These are phyloP conservation scores for Scopus umbretta DNA, from an alignment of 2,113 vertebrate species.

Conservation along the genomic window DNA sequence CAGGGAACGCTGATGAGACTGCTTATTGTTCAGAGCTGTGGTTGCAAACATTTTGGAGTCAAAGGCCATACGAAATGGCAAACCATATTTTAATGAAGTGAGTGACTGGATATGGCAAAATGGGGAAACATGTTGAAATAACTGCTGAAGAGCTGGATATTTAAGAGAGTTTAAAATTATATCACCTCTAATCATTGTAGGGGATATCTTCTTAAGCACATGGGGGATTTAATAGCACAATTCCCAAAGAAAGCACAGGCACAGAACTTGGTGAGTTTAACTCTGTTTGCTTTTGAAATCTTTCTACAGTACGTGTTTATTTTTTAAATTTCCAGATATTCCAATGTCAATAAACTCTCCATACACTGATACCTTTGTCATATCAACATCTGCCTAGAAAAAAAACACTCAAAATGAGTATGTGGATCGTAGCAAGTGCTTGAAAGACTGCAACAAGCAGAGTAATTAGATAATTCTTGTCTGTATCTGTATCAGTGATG, in stretches of 20 bases:
- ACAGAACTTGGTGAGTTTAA: neutral
- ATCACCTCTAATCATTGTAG: neutral
- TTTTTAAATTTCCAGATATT: neutral
- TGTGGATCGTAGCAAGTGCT: neutral
- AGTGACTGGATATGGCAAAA: neutral
- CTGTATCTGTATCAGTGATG: slow-evolving; percentile 40
- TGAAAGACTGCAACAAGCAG: slow-evolving; percentile 8
- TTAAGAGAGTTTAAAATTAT: neutral
- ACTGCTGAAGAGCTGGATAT: neutral
- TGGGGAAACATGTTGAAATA: neutral
- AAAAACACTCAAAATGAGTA: neutral
- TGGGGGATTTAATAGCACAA: neutral
- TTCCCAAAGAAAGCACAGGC: neutral
- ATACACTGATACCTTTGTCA: neutral
- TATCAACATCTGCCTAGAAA: slow-evolving; percentile 2
- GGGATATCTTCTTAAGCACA: neutral
- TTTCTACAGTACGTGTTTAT: neutral
- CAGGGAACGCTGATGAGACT: neutral
- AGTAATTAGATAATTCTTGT: slow-evolving; percentile 52
- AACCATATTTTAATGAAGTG: neutral
- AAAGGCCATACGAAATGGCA: neutral
- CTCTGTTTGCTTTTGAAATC: neutral
- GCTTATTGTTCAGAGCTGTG: neutral
- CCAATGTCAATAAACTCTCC: neutral
- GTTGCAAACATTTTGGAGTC: neutral